Evolutionary conservation across 2,113 vertebrate species (phyloP), one percentile per base, ranked within the genome.

Genomic region (Trematomus loennbergii): DNA sequence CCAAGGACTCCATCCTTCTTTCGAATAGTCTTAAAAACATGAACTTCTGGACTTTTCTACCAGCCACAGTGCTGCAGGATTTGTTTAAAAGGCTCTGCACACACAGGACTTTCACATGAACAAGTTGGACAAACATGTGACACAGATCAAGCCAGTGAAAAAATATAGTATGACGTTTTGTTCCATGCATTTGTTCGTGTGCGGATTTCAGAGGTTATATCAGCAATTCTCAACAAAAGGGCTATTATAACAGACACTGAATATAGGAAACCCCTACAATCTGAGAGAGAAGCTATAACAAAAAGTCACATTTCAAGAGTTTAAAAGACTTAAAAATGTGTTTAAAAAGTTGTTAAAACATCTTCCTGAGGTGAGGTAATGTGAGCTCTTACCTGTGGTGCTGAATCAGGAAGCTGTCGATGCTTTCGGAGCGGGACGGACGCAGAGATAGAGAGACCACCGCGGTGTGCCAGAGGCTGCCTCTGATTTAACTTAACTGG

Each of bases 401-500:
- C 66, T 40, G 82, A 85, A 84, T 36, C 82, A 48, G 76, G 74
- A 80, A 79, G 71, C 45, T 59, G 83, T 7, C 75, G 91, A 85
- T 87, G 78, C 83, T 88, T 80, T 79, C 63, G 63, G 85, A 87
- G 77, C 61, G 25, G 77, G 49, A 75, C 12, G 53, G 63, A 76
- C 71, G 70, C 67, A 83, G 78, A 77, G 72, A 79, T 4, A 86
- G 82, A 71, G 77, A 91, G 86, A 91, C 89, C 86, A 87, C 91
- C 68, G n/a, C 79, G 9, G 84, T 60, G 78, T 85, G 75, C 83
- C 87, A 87, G 79, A 76, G 84, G 81, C 87, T 85, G 83, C 81
- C 79, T 91, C 88, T 84, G 91, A 93, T 91, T 85, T 74, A 87
- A 93, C 88, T 93, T 88, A 83, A 89, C 86, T 84, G 83, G 86